Evolutionary conservation across 1,140 invertebrate species (phyloP), one percentile per base, ranked within the genome.

Genomic region (Ceratoteleas bidentatus): DNA sequence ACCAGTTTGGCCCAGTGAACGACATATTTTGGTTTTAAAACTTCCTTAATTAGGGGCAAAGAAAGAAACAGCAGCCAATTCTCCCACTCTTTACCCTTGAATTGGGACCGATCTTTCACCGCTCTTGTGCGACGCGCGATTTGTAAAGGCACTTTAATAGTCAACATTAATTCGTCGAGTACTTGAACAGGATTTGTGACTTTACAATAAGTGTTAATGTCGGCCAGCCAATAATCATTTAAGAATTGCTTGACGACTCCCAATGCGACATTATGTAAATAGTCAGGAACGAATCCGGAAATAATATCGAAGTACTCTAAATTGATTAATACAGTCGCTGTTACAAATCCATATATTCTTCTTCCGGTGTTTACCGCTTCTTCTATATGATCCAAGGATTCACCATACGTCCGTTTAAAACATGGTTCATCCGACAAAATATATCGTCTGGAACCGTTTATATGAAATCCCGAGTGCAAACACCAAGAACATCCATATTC

Each of bases 1-100:
- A 81, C 78, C 13, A 81, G 47, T 38, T 62, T 47, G 7, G 60
- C 15, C 78, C 70, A 81, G 36, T 80, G 64, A 6, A 40, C 5
- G 5, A 66, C 1, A 58, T 64, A 64, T 36, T 33, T 6, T 11
- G 16, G 57, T n/a, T 47, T 13, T n/a, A 64, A 33, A 38, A 73
- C 49, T 32, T 53, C 0, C 14, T 53, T 38, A 3, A 72, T 13
- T 11, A 73, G 4, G 6, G 57, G 57, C 10, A 64, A 16, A 32
- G 24, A 52, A 8, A 52, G n/a, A 56, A 56, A 57, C 10, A 73
- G 10, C 6, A 57, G 5, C 36, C 49, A 62, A 34, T 73, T 73
- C 47, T 73, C 58, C 57, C 60, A 73, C 15, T 73, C 69, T 62
- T 40, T 62, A 10, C 49, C 49, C 33, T 62, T 73, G 9, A 9